Percentiles rank a stretch among this genome's conserved stretches.
phyloP scores from a whole-genome alignment of 2,113 vertebrate species.

The Pheucticus melanocephalus region DNA sequence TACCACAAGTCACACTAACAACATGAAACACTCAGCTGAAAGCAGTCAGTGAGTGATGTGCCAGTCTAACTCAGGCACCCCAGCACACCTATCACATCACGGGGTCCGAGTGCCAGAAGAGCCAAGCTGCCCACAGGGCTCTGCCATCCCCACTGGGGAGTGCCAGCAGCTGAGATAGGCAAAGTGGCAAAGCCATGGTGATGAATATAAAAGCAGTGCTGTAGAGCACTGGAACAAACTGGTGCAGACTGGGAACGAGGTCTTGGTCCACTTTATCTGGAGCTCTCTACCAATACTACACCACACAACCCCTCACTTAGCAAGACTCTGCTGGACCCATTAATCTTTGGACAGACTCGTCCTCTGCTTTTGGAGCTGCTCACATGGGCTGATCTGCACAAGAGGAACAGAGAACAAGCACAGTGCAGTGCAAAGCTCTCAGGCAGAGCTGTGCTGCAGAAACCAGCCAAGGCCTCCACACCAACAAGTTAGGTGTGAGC shows the following conservation, averaged over 20 bases:
- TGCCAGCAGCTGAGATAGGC: background rate
- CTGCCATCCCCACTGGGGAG: background rate
- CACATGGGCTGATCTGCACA: background rate
- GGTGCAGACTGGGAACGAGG: background rate
- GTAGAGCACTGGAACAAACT: background rate
- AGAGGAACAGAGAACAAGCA: background rate
- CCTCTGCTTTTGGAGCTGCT: background rate
- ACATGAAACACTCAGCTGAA: background rate
- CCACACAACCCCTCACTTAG: rapidly evolving
- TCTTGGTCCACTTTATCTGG: background rate
- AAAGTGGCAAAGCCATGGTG: background rate
- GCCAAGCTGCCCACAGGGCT: background rate
- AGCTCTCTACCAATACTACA: background rate
- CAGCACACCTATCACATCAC: rapidly evolving
- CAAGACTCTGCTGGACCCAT: rapidly evolving
- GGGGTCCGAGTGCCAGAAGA: background rate
- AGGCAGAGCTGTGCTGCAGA: background rate
- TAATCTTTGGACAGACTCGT: background rate
- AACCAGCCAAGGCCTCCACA: background rate
- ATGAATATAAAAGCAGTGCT: rapidly evolving
- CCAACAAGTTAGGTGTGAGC: background rate
- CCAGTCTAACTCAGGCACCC: background rate
- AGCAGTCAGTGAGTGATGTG: rapidly evolving
- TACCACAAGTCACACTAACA: background rate
- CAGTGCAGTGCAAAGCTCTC: rapidly evolving